Conservation (phyloP, 2,797 vertebrate genomes). For the Sebastes ruberrimus region DNA sequence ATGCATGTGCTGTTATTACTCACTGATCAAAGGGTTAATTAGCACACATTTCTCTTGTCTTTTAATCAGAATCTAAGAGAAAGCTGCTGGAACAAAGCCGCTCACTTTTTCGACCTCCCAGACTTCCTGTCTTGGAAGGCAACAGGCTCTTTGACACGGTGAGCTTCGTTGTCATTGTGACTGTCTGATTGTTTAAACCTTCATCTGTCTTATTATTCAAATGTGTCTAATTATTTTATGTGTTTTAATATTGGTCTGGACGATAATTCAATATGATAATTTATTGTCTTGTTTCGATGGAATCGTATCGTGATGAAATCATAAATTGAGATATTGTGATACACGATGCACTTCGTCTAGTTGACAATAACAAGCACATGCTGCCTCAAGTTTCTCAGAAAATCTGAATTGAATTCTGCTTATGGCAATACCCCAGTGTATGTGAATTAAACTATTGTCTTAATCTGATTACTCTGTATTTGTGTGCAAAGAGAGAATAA, state of each 20-base stretch:
- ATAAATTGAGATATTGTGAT: too few species aligned
- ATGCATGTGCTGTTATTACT: not conserved
- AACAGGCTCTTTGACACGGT: slow-evolving; percentile 92
- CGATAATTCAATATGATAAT: too few species aligned
- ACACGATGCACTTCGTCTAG: too few species aligned
- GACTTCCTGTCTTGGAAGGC: slow-evolving; percentile 98
- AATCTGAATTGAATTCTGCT: too few species aligned
- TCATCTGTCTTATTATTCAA: not conserved
- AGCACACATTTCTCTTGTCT: not conserved
- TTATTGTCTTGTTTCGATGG: too few species aligned
- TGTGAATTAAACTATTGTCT: accelerated
- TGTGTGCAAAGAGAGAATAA: too few species aligned
- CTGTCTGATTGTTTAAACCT: not conserved
- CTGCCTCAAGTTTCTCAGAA: too few species aligned
- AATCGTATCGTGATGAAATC: too few species aligned
- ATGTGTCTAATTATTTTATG: not conserved
- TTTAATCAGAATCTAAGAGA: slow-evolving; percentile 77
- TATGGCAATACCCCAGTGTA: too few species aligned
- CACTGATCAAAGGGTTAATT: not conserved
- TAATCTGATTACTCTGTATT: too few species aligned
- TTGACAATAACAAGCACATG: too few species aligned
- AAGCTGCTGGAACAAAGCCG: slow-evolving; percentile 88
- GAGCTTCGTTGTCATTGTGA: slow-evolving; percentile 32
- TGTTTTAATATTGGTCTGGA: too few species aligned
- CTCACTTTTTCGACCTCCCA: slow-evolving; percentile 94